Percentiles rank a stretch among this genome's conserved stretches.
phyloP scores from a whole-genome alignment of 2,888 invertebrate genomes.

The Atethmia centrago region DNA sequence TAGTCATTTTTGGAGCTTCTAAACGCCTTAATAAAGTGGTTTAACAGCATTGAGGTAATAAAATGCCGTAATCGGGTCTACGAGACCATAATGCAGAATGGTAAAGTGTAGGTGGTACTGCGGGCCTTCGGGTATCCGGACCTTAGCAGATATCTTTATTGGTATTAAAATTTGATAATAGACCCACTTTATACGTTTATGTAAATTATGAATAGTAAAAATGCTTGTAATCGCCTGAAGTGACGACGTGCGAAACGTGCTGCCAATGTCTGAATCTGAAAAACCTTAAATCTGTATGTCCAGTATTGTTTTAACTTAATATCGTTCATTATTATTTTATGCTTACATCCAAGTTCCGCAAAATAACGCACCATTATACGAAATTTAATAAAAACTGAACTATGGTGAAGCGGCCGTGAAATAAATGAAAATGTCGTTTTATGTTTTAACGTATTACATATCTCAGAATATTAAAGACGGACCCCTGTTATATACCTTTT shows the following conservation, averaged over 20 bases:
- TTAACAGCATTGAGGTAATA: slow-evolving; percentile 49
- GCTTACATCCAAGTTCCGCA: neutral
- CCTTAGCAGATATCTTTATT: slow-evolving; percentile 68
- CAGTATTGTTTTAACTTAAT: neutral
- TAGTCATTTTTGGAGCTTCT: slow-evolving; percentile 33
- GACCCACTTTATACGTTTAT: slow-evolving; percentile 44
- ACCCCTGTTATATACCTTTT: slow-evolving; percentile 1
- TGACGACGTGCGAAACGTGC: neutral
- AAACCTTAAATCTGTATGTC: neutral
- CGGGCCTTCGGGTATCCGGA: slow-evolving; percentile 53
- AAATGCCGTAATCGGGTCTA: slow-evolving; percentile 59
- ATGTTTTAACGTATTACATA: neutral
- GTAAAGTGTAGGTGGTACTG: slow-evolving; percentile 49
- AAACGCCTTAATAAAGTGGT: slow-evolving; percentile 41
- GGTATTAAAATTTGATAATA: slow-evolving; percentile 66
- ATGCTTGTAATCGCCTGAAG: neutral
- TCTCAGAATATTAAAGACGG: neutral
- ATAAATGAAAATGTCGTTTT: neutral
- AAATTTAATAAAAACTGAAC: neutral
- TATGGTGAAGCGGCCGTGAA: neutral
- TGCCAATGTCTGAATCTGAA: neutral
- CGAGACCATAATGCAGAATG: slow-evolving; percentile 60
- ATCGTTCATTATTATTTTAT: neutral
- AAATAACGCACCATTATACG: neutral
- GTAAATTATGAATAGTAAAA: slow-evolving; percentile 13